A percentile compares a stretch with the other conserved stretches of the same genome.
phyloP scores from a whole-genome alignment of 2,888 invertebrate species.

The Folsomia candida region DNA sequence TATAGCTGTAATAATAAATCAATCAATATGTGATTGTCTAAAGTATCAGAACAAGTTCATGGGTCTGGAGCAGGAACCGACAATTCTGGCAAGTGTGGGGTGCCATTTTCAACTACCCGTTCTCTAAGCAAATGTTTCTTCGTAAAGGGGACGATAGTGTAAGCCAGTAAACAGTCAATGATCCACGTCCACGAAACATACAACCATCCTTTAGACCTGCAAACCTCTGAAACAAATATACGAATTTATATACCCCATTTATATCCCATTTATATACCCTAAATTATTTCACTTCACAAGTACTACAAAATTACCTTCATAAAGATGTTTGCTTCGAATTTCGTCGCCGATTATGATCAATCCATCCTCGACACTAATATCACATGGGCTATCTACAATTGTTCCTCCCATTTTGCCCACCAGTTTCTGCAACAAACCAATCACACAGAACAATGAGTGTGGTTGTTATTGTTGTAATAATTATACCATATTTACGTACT shows the following conservation, averaged over 20 bases:
- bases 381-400: constrained; percentile 19
- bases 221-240: constrained; percentile 35
- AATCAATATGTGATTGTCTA: no score
- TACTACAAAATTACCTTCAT: constrained; percentile 28
- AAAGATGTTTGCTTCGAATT: constrained; percentile 16
- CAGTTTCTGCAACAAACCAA: constrained; percentile 29
- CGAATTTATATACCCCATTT: no score
- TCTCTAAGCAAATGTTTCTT: constrained; percentile 11
- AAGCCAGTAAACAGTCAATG: constrained; percentile 43
- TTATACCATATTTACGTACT: no score
- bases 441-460: no score
- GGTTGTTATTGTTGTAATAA: no score
- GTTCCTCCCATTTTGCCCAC: constrained; percentile 36
- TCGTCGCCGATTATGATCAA: constrained; percentile 40
- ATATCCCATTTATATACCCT: no score
- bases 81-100: no score
- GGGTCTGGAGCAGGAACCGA: no score
- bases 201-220: constrained; percentile 26
- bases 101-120: neutral
- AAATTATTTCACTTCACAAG: neutral
- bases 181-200: constrained; percentile 47
- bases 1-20: no score
- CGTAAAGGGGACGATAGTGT: constrained; percentile 29
- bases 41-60: no score
- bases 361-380: constrained; percentile 1